A percentile compares a stretch with the other conserved stretches of the same genome.
Evolutionary conservation across 2,797 vertebrate species (phyloP).

Genomic region (Gila robusta): DNA sequence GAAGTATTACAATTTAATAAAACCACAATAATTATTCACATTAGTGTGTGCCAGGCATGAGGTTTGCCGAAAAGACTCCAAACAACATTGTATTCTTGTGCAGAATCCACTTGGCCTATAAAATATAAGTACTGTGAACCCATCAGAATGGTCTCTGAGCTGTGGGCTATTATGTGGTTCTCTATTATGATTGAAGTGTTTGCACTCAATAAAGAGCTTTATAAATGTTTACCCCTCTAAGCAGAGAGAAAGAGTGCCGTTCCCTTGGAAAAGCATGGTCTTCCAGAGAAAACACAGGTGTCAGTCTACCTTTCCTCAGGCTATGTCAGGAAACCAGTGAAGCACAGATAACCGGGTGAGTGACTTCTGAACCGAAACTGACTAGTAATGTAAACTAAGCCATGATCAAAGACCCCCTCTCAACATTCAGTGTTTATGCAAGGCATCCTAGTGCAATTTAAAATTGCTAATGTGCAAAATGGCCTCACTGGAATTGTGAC

Average conservation of each 20-base stretch:
- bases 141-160: background rate
- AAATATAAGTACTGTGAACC: slow-evolving; percentile 17
- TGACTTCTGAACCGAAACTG: slow-evolving; percentile 19
- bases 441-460: background rate
- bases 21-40: slow-evolving; percentile 1
- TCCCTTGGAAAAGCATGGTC: slow-evolving; percentile 8
- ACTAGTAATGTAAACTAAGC: background rate
- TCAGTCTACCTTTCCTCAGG: slow-evolving; percentile 16
- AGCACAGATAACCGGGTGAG: slow-evolving; percentile 12
- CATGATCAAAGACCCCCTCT: slow-evolving; percentile 5
- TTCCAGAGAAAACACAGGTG: slow-evolving; percentile 41
- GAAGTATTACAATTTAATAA: slow-evolving; percentile 10
- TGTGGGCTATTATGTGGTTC: slow-evolving; percentile 23
- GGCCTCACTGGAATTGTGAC: slow-evolving; percentile 1
- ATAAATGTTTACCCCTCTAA: slow-evolving; percentile 35
- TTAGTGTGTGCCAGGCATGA: background rate
- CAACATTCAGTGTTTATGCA: background rate
- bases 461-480: slow-evolving; percentile 24
- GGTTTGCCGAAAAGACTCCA: background rate
- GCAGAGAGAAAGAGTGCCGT: background rate
- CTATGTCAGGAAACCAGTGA: slow-evolving; percentile 27
- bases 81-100: background rate
- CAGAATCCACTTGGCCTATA: background rate
- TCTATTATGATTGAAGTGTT: slow-evolving; percentile 40
- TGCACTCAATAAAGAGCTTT: slow-evolving; percentile 44